Evolutionary conservation across 2,113 vertebrate genomes (phyloP).

Genomic region (Spermophilus dauricus): DNA sequence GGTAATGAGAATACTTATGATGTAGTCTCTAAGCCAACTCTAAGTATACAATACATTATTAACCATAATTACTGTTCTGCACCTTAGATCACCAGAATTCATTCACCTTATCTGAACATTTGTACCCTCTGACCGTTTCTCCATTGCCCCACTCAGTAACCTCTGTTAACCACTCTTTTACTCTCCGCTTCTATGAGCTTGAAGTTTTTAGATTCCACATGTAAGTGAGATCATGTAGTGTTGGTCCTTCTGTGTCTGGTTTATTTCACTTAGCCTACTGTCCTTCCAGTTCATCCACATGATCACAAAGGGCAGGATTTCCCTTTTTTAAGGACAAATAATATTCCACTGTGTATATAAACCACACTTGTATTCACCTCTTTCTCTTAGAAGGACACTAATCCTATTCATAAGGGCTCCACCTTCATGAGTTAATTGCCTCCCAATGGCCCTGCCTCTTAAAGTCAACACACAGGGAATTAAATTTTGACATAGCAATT

Average conservation of each 20-base stretch:
- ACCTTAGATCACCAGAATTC: neutral
- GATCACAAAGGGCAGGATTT: neutral
- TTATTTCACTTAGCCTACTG: neutral
- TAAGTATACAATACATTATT: neutral
- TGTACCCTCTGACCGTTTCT: neutral
- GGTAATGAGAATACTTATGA: neutral
- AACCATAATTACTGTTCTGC: neutral
- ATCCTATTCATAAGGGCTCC: neutral
- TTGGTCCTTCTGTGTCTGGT: neutral
- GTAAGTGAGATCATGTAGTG: neutral
- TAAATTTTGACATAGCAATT: neutral
- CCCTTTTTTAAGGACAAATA: neutral
- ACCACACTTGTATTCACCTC: neutral
- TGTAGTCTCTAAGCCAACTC: neutral
- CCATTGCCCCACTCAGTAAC: neutral
- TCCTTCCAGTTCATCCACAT: neutral
- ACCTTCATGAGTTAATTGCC: neutral
- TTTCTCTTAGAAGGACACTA: neutral
- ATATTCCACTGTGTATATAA: neutral
- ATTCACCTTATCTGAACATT: neutral
- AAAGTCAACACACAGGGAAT: neutral
- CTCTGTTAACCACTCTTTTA: neutral
- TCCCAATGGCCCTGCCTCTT: too few relatives aligned
- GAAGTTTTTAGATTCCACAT: too few relatives aligned
- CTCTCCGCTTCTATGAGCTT: too few relatives aligned